Conservation (phyloP, 2,888 invertebrate genomes). For the Silvanus unidentatus region DNA sequence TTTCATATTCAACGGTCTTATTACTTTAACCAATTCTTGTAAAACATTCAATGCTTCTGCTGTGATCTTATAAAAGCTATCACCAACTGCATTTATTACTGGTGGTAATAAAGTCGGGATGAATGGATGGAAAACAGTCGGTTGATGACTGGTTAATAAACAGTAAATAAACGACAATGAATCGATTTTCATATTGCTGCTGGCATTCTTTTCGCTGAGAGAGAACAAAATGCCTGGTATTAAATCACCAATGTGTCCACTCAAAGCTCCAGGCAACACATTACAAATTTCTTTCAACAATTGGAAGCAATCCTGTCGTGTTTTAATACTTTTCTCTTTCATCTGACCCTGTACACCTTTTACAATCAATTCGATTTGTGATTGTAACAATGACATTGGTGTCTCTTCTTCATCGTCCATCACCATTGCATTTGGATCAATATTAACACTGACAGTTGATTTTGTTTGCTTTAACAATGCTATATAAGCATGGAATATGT, state of each 20-base stretch:
- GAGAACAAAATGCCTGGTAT: slow-evolving; percentile 88
- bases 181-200: slow-evolving; percentile 97
- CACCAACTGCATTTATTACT: slow-evolving; percentile 83
- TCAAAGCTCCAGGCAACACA: slow-evolving; percentile 84
- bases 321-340: slow-evolving; percentile 79
- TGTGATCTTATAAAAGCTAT: slow-evolving; percentile 97
- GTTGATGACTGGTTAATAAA: slow-evolving; percentile 71
- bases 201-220: slow-evolving; percentile 85
- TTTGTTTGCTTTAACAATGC: slow-evolving; percentile 87
- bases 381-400: slow-evolving; percentile 55
- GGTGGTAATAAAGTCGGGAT: slow-evolving; percentile 75
- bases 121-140: slow-evolving; percentile 74
- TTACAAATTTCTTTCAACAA: slow-evolving; percentile 84
- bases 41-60: slow-evolving; percentile 91
- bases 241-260: slow-evolving; percentile 65
- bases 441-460: slow-evolving; percentile 58
- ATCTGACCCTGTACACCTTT: slow-evolving; percentile 84
- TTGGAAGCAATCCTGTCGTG: slow-evolving; percentile 87
- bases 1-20: slow-evolving; percentile 69
- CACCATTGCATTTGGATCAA: slow-evolving; percentile 62
- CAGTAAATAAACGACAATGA: slow-evolving; percentile 88
- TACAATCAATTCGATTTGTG: slow-evolving; percentile 71
- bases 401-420: slow-evolving; percentile 57
- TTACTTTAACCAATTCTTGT: slow-evolving; percentile 90
- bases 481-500: slow-evolving; percentile 94